Evolutionary conservation across 2,888 invertebrate genomes (phyloP).

Genomic region (Pyrochroa serraticornis): DNA sequence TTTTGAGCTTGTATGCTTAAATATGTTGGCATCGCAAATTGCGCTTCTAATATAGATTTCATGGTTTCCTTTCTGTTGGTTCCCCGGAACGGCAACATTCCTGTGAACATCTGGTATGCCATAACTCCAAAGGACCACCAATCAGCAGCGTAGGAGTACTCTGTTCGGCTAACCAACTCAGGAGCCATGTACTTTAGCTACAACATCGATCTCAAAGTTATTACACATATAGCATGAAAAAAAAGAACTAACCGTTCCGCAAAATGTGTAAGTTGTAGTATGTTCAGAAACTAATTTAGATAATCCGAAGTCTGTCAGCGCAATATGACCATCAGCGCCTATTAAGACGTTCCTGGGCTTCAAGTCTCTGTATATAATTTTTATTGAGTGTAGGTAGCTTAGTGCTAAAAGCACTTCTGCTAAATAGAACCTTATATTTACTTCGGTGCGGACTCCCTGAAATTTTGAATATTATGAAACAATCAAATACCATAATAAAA

Average conservation of each 20-base stretch:
- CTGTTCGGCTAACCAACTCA: slow-evolving; percentile 96
- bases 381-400: slow-evolving; percentile 94
- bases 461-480: slow-evolving; percentile 37
- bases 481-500: background rate
- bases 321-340: slow-evolving; percentile 98
- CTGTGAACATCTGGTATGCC: slow-evolving; percentile 99
- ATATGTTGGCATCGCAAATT: slow-evolving; percentile 97
- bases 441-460: slow-evolving; percentile 99
- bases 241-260: slow-evolving; percentile 82
- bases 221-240: background rate
- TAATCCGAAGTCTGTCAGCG: slow-evolving; percentile 97
- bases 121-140: slow-evolving; percentile 99
- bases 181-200: slow-evolving; percentile 88
- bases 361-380: slow-evolving; percentile 98
- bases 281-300: slow-evolving; percentile 95
- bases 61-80: slow-evolving; percentile 95
- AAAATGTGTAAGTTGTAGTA: slow-evolving; percentile 95
- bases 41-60: slow-evolving; percentile 98
- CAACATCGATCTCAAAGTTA: slow-evolving; percentile 16
- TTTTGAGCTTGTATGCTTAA: slow-evolving; percentile 95
- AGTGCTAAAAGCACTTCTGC: slow-evolving; percentile 97
- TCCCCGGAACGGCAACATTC: slow-evolving; percentile 96
- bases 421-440: slow-evolving; percentile 99
- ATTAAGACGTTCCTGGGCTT: slow-evolving; percentile 98
- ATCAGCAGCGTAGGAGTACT: slow-evolving; percentile 97